Conservation (phyloP, 2,888 invertebrate genomes). For the Rambutsinella grinnellia region DNA sequence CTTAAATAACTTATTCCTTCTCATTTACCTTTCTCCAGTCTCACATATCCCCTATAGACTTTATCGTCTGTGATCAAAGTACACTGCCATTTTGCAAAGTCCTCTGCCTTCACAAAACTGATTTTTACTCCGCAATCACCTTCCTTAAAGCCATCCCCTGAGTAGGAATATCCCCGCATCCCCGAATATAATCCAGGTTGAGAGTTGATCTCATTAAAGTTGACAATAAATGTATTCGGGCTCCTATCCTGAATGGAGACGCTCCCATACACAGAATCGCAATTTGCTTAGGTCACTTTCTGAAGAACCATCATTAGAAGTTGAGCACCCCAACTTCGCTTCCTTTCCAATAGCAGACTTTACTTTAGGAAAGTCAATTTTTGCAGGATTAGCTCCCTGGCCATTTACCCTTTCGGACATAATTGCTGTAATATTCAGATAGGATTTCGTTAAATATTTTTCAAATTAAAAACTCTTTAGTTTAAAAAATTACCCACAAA, state of each 20-base stretch:
- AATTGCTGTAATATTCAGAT: not conserved
- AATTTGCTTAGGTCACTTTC: not conserved
- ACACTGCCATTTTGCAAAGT: constrained; percentile 61
- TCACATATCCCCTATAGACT: constrained; percentile 45
- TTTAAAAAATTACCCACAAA: not conserved
- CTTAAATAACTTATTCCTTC: no score
- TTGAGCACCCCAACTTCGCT: constrained; percentile 8
- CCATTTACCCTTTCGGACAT: not conserved
- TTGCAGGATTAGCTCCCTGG: constrained; percentile 15
- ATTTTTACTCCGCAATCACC: constrained; percentile 61
- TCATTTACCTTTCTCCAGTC: constrained; percentile 37
- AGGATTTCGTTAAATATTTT: not conserved
- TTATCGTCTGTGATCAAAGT: constrained; percentile 48
- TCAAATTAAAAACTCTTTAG: not conserved
- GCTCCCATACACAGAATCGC: constrained; percentile 37
- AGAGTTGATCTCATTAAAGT: constrained; percentile 35
- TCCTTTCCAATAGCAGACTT: constrained; percentile 14
- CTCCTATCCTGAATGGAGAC: constrained; percentile 5
- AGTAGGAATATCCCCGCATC: constrained; percentile 52
- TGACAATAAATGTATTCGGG: constrained; percentile 17
- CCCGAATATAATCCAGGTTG: constrained; percentile 34
- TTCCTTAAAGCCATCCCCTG: constrained; percentile 50
- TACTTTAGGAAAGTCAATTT: constrained; percentile 9
- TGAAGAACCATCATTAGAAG: not conserved
- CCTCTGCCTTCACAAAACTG: constrained; percentile 49